Conservation (phyloP, 2,113 vertebrate genomes). For the Triplophysa dalaica region DNA sequence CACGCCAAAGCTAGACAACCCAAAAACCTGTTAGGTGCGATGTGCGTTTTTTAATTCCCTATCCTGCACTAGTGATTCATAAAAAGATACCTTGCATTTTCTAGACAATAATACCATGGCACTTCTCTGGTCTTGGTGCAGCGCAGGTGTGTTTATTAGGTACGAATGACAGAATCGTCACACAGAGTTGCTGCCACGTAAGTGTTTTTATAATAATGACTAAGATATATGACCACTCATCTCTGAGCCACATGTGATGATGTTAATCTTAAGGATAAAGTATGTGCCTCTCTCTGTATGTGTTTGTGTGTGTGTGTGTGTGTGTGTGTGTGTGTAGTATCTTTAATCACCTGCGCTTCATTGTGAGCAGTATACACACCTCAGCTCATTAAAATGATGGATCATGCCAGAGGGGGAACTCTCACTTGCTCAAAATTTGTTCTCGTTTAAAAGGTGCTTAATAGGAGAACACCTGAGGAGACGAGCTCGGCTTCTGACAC, state of each 20-base stretch:
- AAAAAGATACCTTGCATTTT: constrained; percentile 50
- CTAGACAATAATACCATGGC: constrained; percentile 1
- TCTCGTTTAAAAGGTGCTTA: constrained; percentile 75
- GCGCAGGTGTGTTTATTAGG: not conserved
- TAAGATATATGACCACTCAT: constrained; percentile 24
- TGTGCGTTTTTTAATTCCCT: constrained; percentile 14
- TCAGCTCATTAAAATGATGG: constrained; percentile 88
- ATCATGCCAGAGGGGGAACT: constrained; percentile 72
- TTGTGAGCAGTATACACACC: constrained; percentile 75
- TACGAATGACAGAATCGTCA: not conserved
- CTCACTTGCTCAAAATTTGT: constrained; percentile 70
- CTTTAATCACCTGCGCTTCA: constrained; percentile 83
- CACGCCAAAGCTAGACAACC: not conserved
- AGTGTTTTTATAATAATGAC: constrained; percentile 34
- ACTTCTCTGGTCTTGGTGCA: constrained; percentile 25
- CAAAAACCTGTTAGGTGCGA: not conserved
- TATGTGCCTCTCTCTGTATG: not conserved
- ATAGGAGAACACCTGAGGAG: constrained; percentile 73
- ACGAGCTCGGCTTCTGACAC: constrained; percentile 33
- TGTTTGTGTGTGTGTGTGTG: constrained; percentile 66
- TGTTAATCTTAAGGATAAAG: constrained; percentile 45
- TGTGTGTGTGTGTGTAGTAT: constrained; percentile 71
- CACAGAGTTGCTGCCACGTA: constrained; percentile 18
- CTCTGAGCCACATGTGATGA: constrained; percentile 53
- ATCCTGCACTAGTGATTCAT: not conserved